phyloP scores from a whole-genome alignment of 1,140 invertebrate genomes.

The Ostrea edulis region DNA sequence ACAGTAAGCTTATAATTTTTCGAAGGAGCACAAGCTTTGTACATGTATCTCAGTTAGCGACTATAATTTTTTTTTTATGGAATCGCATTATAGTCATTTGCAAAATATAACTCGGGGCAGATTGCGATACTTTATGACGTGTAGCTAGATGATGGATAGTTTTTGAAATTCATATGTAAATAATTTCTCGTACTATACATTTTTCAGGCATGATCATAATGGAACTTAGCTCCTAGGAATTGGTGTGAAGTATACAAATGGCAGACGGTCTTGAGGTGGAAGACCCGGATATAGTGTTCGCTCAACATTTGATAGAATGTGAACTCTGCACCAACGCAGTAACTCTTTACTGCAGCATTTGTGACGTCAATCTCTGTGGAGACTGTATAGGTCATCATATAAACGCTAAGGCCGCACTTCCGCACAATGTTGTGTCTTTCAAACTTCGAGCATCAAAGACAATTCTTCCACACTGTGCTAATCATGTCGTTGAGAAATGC shows the following conservation, averaged over 20 bases:
- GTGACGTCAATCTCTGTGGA: background rate
- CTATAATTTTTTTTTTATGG: too few species aligned
- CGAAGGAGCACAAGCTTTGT: too few species aligned
- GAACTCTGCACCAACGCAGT: background rate
- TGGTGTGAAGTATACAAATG: background rate
- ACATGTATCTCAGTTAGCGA: too few species aligned
- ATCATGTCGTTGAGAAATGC: background rate
- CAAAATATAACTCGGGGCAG: too few species aligned
- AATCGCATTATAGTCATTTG: too few species aligned
- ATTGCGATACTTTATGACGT: too few species aligned
- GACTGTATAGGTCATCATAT: background rate
- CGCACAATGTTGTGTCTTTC: background rate
- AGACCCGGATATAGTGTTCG: background rate
- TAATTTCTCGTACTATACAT: too few species aligned
- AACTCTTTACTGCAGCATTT: background rate
- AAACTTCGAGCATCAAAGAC: background rate
- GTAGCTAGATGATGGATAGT: too few species aligned
- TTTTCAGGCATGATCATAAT: too few species aligned
- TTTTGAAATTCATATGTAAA: too few species aligned
- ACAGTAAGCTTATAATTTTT: too few species aligned
- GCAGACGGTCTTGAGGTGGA: background rate
- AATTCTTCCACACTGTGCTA: background rate
- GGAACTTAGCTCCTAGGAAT: too few species aligned
- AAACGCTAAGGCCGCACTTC: background rate
- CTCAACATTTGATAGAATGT: conserved; percentile 21